Conservation (phyloP, 2,113 vertebrate species). For the Nannospalax galili region DNA sequence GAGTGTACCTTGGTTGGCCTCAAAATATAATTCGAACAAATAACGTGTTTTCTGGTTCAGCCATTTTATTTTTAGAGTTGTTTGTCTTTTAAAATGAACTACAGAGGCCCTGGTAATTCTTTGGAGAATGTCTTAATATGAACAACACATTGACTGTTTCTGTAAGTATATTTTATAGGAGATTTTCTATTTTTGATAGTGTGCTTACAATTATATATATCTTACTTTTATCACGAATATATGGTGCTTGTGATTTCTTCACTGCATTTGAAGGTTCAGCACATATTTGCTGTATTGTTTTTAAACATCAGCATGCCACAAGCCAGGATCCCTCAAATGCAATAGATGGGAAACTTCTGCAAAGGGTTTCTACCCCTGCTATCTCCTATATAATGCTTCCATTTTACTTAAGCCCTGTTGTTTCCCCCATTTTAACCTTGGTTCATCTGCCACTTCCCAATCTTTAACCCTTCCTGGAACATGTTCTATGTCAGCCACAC, state of each 20-base stretch:
- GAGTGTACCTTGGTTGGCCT: background rate
- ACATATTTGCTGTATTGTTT: background rate
- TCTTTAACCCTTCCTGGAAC: background rate
- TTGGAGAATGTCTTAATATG: constrained; percentile 26
- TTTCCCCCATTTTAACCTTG: background rate
- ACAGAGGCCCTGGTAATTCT: background rate
- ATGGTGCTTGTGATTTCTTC: background rate
- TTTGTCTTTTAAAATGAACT: constrained; percentile 56
- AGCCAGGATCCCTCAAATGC: background rate
- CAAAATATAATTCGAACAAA: constrained; percentile 55
- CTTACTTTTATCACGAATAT: constrained; percentile 26
- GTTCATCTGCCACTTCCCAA: background rate
- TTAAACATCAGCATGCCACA: background rate
- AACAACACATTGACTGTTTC: background rate
- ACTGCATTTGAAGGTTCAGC: constrained; percentile 20
- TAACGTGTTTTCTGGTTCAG: constrained; percentile 37
- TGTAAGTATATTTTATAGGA: constrained; percentile 16
- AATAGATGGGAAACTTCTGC: background rate
- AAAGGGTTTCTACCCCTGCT: background rate
- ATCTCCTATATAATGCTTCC: background rate
- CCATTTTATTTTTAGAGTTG: constrained; percentile 58
- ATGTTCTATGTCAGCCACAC: background rate
- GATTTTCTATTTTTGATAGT: constrained; percentile 39
- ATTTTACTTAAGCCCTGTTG: background rate
- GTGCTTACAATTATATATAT: background rate